Percentiles rank a stretch among this genome's conserved stretches.
These are phyloP conservation scores for Falco biarmicus DNA, from an alignment of 2,797 vertebrate species.

Conservation along the genomic window DNA sequence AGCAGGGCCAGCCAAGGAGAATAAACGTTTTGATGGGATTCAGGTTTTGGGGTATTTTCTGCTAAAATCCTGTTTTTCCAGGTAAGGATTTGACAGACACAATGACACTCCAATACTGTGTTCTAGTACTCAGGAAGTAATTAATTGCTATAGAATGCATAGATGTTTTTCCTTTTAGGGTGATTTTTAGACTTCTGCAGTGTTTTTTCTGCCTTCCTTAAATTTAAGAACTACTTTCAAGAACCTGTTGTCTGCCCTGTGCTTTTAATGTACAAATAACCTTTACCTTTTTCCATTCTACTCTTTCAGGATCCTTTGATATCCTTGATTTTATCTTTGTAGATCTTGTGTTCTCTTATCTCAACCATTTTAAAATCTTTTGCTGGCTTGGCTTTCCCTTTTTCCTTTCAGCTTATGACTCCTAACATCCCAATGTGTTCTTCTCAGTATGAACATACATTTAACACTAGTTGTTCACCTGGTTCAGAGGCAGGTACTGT, in stretches of 20 bases:
- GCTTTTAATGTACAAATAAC: neutral
- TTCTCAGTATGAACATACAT: slow-evolving; percentile 85
- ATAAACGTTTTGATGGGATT: neutral
- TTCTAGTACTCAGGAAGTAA: neutral
- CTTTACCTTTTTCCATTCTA: slow-evolving; percentile 2
- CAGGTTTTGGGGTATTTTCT: neutral
- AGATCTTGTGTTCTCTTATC: neutral
- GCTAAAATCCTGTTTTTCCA: neutral
- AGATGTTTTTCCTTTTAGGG: neutral
- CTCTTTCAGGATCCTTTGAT: slow-evolving; percentile 45
- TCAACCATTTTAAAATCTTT: neutral
- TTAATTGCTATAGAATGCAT: neutral
- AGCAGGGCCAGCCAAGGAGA: slow-evolving; percentile 64
- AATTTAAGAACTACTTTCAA: neutral
- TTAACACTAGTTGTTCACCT: slow-evolving; percentile 86
- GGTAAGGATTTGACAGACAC: neutral
- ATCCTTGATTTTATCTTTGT: neutral
- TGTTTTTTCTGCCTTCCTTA: neutral
- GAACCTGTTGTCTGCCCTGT: neutral
- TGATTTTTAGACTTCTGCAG: neutral
- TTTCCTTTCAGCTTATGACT: slow-evolving; percentile 89
- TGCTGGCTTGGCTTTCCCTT: slow-evolving; percentile 48
- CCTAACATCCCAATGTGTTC: slow-evolving; percentile 87
- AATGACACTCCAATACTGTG: neutral
- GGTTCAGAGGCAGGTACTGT: slow-evolving; percentile 89